phyloP scores from a whole-genome alignment of 2,888 invertebrate species.

The Geophilus truncorum region DNA sequence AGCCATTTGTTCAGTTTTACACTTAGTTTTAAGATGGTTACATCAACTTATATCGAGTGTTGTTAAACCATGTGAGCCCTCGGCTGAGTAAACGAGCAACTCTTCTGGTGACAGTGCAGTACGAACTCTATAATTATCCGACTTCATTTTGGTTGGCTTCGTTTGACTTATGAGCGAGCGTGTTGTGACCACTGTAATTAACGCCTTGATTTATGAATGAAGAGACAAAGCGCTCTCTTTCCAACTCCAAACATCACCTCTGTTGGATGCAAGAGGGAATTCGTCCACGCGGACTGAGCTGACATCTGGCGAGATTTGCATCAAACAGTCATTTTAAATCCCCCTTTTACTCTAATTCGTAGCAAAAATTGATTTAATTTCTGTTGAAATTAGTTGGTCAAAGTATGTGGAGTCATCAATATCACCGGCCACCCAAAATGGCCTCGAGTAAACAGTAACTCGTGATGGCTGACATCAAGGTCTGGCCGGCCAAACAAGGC shows the following conservation, averaged over 20 bases:
- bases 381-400: no score
- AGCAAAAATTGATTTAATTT: no score
- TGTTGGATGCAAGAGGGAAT: not conserved
- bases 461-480: not conserved
- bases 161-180: constrained; percentile 18
- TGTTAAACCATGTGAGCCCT: not conserved
- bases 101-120: constrained; percentile 12
- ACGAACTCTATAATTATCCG: constrained; percentile 15
- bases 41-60: not conserved
- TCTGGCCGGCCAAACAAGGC: not conserved
- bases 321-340: no score
- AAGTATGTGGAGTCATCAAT: not conserved
- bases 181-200: constrained; percentile 27
- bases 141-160: constrained; percentile 27
- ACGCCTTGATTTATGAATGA: constrained; percentile 15
- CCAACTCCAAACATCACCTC: not conserved
- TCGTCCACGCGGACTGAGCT: not conserved
- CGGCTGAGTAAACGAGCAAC: constrained; percentile 1
- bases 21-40: not conserved
- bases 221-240: constrained; percentile 15
- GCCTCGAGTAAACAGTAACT: not conserved
- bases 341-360: no score
- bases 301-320: not conserved
- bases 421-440: not conserved
- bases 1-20: not conserved